Conservation (phyloP, 2,888 invertebrate genomes). For the Chirona hameri region DNA sequence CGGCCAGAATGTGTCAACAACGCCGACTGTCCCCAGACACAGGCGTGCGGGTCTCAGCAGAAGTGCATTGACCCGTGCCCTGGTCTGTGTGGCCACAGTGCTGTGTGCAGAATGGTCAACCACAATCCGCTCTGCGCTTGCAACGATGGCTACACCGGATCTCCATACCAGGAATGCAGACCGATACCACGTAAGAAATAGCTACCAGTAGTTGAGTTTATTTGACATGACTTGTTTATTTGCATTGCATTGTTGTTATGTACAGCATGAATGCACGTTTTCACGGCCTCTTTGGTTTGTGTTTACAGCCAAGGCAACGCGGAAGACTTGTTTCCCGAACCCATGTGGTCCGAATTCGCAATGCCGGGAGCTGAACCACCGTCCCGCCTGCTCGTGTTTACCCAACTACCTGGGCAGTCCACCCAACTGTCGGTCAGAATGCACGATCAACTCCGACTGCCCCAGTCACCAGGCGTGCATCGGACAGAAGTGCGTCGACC, state of each 20-base stretch:
- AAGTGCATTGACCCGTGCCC: too few relatives aligned
- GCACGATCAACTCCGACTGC: constrained; percentile 67
- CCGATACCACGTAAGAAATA: neutral
- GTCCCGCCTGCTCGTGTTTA: constrained; percentile 65
- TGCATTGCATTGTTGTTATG: too few relatives aligned
- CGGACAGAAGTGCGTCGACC: constrained; percentile 58
- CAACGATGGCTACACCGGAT: constrained; percentile 86
- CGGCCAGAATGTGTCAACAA: too few relatives aligned
- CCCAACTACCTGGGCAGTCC: constrained; percentile 71
- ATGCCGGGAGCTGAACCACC: constrained; percentile 52
- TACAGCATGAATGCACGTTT: neutral
- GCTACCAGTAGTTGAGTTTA: too few relatives aligned
- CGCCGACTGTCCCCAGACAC: too few relatives aligned
- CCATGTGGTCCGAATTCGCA: constrained; percentile 76
- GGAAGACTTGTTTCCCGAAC: constrained; percentile 55
- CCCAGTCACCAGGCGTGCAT: constrained; percentile 67
- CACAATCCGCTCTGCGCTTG: constrained; percentile 87
- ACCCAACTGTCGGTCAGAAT: constrained; percentile 65
- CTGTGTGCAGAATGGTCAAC: too few relatives aligned
- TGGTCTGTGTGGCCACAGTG: too few relatives aligned
- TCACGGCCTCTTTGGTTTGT: neutral
- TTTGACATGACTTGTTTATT: too few relatives aligned
- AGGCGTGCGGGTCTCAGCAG: too few relatives aligned
- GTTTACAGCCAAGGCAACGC: constrained; percentile 39
- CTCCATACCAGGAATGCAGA: constrained; percentile 52